Base-by-base conservation (phyloP, 2,888 invertebrate species). In the Sisyra terminalis region DNA sequence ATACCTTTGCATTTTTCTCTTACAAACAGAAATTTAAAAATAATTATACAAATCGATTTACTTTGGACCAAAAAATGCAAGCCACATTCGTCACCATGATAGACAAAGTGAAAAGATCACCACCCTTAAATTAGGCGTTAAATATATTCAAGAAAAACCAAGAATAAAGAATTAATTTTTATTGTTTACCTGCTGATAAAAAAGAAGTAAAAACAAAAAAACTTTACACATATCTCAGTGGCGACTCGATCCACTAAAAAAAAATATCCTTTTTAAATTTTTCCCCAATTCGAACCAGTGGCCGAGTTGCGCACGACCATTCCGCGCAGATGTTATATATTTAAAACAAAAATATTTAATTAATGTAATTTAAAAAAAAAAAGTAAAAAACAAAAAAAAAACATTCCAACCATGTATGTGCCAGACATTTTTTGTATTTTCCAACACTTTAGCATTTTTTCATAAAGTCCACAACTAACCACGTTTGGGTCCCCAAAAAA, bases 371-470 rank as follows among this genome's bases (percentile, higher is more conserved):
- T 15, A 14, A 36, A 14, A 36, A 36, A 36, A 37, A 37, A 37
- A 37, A 37, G 5, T 18, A 38, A 10, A 24, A 39, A 24, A 56
- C n/a, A n/a, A 57, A 58, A 63, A 65, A 59, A 56, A 66, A 69
- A 70, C 70, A 70, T 70, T 71, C 70, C 70, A 70, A 71, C 69
- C 70, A 66, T 69, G 65, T 68, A 70, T 69, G 71, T 71, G 71
- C 71, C 70, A 71, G 70, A 70, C 57, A 60, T 66, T 69, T 69
- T 70, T 69, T 69, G 61, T 62, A 60, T 24, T 24, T 24, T 24
- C 24, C 24, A 24, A 24, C 24, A 3, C 3, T 5, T 24, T 24
- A 24, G 24, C 24, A 24, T 24, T 24, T 24, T 24, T 24, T 24
- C 24, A 7, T n/a, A 24, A 24, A 24, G 24, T 7, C 24, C 24